A percentile compares a stretch with the other conserved stretches of the same genome.
Evolutionary conservation across 30 jellyfish, hydroid and myxozoan genomes (phyloP).

Genomic region (Pseudorhiza aurosa): DNA sequence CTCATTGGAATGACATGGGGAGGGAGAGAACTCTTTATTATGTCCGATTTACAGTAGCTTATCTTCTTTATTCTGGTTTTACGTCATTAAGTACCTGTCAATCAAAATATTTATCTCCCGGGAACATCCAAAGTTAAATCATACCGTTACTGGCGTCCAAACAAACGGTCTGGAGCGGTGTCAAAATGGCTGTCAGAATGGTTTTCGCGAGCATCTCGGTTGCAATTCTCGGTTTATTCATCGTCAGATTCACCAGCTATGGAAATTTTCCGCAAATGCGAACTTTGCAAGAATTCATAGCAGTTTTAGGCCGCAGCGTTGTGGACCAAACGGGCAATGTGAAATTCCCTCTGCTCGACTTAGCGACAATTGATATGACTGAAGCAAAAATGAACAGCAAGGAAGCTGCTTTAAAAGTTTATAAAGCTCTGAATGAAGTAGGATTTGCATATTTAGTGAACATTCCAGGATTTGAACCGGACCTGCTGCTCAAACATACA

Average conservation of each 20-base stretch:
- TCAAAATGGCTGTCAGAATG: background rate
- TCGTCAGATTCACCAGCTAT: background rate
- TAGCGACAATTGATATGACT: constrained; percentile 53
- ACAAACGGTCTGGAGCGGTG: no score
- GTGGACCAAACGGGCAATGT: background rate
- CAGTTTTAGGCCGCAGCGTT: background rate
- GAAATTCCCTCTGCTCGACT: background rate
- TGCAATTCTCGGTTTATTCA: background rate
- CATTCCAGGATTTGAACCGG: constrained; percentile 72
- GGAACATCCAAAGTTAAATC: no score
- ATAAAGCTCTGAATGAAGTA: constrained; percentile 49
- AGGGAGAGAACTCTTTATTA: no score
- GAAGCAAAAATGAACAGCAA: constrained; percentile 29
- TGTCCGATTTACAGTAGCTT: no score
- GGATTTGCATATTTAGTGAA: constrained; percentile 83
- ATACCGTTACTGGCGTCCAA: no score
- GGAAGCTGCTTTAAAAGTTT: constrained; percentile 13
- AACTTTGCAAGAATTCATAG: background rate
- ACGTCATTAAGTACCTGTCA: no score
- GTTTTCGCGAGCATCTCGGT: background rate
- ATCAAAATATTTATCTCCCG: no score
- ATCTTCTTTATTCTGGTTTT: no score
- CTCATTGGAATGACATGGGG: no score
- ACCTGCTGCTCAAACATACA: constrained; percentile 59
- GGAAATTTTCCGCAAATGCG: background rate